phyloP scores from a whole-genome alignment of 2,888 invertebrate species.

The Epinotia bilunana region DNA sequence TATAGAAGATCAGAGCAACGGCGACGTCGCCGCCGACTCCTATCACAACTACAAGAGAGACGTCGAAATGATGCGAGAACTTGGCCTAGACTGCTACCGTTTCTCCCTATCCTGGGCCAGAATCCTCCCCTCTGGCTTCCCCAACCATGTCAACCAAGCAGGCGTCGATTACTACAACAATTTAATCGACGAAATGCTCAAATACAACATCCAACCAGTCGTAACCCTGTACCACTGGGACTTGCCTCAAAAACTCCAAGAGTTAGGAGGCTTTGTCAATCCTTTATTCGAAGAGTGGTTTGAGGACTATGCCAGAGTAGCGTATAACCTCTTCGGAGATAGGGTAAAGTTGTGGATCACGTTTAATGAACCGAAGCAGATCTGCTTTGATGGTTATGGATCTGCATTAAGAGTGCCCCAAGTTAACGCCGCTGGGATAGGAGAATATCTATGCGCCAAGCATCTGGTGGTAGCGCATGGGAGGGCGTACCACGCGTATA shows the following conservation, averaged over 20 bases:
- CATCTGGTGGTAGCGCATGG: constrained; percentile 84
- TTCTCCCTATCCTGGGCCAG: constrained; percentile 86
- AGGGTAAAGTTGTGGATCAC: constrained; percentile 73
- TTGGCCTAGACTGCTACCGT: constrained; percentile 77
- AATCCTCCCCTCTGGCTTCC: constrained; percentile 83
- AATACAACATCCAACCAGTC: constrained; percentile 85
- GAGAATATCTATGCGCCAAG: constrained; percentile 81
- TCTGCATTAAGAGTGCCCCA: constrained; percentile 57
- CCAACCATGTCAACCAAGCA: constrained; percentile 79
- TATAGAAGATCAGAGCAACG: constrained; percentile 81
- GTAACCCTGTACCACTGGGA: constrained; percentile 84
- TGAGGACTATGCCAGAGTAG: constrained; percentile 75
- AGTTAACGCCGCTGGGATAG: constrained; percentile 65
- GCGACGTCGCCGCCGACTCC: constrained; percentile 84
- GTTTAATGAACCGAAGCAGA: constrained; percentile 72
- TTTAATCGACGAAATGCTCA: constrained; percentile 85
- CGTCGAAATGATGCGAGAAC: constrained; percentile 73
- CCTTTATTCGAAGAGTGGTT: constrained; percentile 75
- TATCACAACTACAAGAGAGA: constrained; percentile 86
- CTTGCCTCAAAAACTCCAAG: constrained; percentile 80
- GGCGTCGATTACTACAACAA: constrained; percentile 87
- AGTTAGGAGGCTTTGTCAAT: constrained; percentile 81
- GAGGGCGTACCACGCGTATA: constrained; percentile 78
- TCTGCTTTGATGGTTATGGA: constrained; percentile 46
- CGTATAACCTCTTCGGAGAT: constrained; percentile 69